Percentiles rank a stretch among this genome's conserved stretches.
These are phyloP conservation scores for Barypeithes pellucidus DNA, from an alignment of 2,888 invertebrate species.

Conservation along the genomic window DNA sequence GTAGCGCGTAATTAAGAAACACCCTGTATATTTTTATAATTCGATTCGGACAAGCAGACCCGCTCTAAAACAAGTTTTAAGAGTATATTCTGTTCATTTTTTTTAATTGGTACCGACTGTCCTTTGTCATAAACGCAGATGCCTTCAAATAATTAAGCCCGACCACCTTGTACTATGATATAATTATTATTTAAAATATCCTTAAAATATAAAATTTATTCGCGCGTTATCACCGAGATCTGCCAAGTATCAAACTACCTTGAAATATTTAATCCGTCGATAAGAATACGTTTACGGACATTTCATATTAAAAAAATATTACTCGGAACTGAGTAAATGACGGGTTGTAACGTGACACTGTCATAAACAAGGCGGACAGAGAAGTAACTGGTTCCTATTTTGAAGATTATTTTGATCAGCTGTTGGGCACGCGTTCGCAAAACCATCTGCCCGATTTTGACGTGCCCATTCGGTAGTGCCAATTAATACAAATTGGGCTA, in stretches of 20 bases:
- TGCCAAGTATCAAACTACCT: slow-evolving; percentile 4
- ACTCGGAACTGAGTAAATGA: slow-evolving; percentile 27
- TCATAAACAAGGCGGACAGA: slow-evolving; percentile 26
- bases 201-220: slow-evolving; percentile 36
- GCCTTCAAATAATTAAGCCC: slow-evolving; percentile 24
- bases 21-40: no score
- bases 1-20: no score
- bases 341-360: slow-evolving; percentile 31
- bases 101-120: slow-evolving; percentile 11
- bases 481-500: slow-evolving; percentile 42
- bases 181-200: slow-evolving; percentile 39
- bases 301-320: slow-evolving; percentile 14
- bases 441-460: slow-evolving; percentile 39
- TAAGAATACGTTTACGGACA: background rate
- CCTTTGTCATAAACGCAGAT: slow-evolving; percentile 30
- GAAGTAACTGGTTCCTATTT: background rate
- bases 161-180: slow-evolving; percentile 37
- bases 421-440: slow-evolving; percentile 20
- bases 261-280: background rate
- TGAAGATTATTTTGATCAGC: slow-evolving; percentile 24
- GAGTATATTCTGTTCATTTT: background rate
- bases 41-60: no score
- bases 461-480: slow-evolving; percentile 24
- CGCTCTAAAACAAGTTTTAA: background rate
- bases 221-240: slow-evolving; percentile 21